phyloP scores from a whole-genome alignment of 2,888 invertebrate genomes.

The Helobdella robusta region DNA sequence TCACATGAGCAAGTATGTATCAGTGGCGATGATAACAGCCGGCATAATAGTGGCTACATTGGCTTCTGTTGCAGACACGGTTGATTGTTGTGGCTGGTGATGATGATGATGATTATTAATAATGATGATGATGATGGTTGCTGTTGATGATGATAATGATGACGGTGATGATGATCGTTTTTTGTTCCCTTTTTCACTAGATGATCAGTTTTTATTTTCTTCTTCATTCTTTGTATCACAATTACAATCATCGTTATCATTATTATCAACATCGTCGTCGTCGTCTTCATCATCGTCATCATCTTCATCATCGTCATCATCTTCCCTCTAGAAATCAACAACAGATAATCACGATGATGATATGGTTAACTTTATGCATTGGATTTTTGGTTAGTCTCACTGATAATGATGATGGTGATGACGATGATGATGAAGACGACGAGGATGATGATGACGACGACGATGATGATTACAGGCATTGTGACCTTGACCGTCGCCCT shows the following conservation, averaged over 20 bases:
- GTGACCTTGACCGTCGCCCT: constrained; percentile 26
- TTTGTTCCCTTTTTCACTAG: not conserved
- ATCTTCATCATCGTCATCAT: not conserved
- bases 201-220: not conserved
- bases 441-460: not conserved
- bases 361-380: not conserved
- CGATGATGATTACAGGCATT: constrained; percentile 18
- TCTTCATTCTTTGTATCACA: not conserved
- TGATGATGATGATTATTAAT: not conserved
- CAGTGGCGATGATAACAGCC: constrained; percentile 81
- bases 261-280: not conserved
- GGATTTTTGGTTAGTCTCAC: constrained; percentile 7
- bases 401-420: constrained; percentile 13
- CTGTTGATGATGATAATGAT: not conserved
- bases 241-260: not conserved
- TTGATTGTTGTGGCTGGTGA: not conserved
- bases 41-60: constrained; percentile 85
- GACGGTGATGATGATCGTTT: not conserved
- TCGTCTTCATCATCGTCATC: not conserved
- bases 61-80: constrained; percentile 56
- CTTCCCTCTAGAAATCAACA: no score
- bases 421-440: constrained; percentile 13
- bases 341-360: not conserved
- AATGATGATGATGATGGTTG: not conserved
- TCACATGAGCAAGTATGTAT: constrained; percentile 71